A percentile compares a stretch with the other conserved stretches of the same genome.
These are phyloP conservation scores for Oikopleura albicans DNA, from an alignment of 23 tunicate species.

Conservation along the genomic window DNA sequence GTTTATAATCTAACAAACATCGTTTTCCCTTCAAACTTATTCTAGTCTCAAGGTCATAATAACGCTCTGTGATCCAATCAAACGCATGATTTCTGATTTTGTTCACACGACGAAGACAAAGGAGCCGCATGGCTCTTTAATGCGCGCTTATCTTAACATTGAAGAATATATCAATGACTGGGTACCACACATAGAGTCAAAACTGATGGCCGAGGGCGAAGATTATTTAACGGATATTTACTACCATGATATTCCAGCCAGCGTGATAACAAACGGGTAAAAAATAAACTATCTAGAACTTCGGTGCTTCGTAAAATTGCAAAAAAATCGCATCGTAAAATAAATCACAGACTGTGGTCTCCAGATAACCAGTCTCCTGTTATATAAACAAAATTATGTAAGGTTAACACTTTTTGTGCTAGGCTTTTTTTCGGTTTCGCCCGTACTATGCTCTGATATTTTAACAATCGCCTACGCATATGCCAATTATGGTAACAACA, in stretches of 20 bases:
- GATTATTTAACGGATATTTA: not conserved
- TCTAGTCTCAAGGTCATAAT: not conserved
- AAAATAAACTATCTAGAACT: not conserved
- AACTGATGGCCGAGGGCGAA: not conserved
- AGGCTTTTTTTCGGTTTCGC: not conserved
- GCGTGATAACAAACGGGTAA: conserved; percentile 1
- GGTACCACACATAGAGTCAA: not conserved
- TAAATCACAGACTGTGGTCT: too few relatives aligned
- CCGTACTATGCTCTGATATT: not conserved
- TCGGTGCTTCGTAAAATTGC: too few relatives aligned
- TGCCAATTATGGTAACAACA: too few relatives aligned
- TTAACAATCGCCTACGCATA: too few relatives aligned
- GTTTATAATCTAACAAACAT: too few relatives aligned
- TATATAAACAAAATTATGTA: not conserved
- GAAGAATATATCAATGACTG: not conserved
- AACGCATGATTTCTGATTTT: not conserved
- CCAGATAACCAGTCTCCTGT: too few relatives aligned
- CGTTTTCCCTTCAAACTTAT: too few relatives aligned
- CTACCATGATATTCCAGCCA: conserved; percentile 2
- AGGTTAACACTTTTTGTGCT: not conserved
- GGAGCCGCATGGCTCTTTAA: not conserved
- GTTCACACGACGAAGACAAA: not conserved
- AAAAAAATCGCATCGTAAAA: too few relatives aligned
- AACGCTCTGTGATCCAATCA: conserved; percentile 5
- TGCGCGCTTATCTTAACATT: not conserved